phyloP scores from a whole-genome alignment of 1,140 invertebrate genomes.

The Hermetia illucens region DNA sequence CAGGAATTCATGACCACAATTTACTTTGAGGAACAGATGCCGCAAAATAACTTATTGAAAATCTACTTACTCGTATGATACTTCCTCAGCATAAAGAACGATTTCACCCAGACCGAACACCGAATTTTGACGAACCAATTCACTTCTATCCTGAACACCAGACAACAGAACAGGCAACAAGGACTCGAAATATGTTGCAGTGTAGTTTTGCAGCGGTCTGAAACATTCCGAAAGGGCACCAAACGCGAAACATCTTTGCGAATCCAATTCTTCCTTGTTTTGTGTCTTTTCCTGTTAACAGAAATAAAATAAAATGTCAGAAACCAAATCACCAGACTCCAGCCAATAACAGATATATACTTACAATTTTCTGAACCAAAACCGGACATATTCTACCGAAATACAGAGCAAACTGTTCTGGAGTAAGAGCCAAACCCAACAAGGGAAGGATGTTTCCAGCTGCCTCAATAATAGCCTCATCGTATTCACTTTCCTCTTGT shows the following conservation, averaged over 20 bases:
- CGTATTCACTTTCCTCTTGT: constrained; percentile 62
- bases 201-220: constrained; percentile 38
- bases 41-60: too few species aligned
- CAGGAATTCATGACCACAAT: too few species aligned
- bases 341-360: constrained; percentile 10
- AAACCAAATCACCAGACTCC: neutral
- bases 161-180: constrained; percentile 48
- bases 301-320: constrained; percentile 1
- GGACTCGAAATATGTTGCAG: constrained; percentile 39
- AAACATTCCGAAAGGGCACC: constrained; percentile 63
- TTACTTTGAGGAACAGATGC: too few species aligned
- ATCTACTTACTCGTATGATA: constrained; percentile 20
- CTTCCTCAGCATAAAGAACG: constrained; percentile 35
- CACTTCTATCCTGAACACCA: constrained; percentile 43
- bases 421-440: constrained; percentile 47
- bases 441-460: constrained; percentile 60
- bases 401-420: constrained; percentile 49
- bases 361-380: constrained; percentile 46
- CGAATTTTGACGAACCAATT: constrained; percentile 58
- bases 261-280: constrained; percentile 12
- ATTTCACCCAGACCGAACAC: constrained; percentile 65
- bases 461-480: constrained; percentile 55
- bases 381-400: constrained; percentile 47
- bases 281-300: constrained; percentile 17
- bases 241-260: constrained; percentile 52